Conservation (phyloP, 2,797 vertebrate species). For the Salarias fasciatus region DNA sequence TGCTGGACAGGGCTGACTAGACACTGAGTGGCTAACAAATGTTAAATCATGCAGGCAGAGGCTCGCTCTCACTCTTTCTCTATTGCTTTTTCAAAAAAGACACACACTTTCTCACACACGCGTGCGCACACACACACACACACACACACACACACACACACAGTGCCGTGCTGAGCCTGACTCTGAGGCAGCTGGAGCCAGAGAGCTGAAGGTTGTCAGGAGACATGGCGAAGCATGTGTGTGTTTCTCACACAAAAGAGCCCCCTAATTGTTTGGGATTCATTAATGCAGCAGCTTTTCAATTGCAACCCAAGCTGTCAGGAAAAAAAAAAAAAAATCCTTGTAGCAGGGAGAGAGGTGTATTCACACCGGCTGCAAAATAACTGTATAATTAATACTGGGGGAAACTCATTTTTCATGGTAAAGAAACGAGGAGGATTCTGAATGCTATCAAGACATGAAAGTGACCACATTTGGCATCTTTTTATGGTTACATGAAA, state of each 20-base stretch:
- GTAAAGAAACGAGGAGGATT: slow-evolving; percentile 60
- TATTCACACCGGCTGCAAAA: slow-evolving; percentile 74
- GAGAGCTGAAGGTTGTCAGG: slow-evolving; percentile 82
- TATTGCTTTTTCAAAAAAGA: background rate
- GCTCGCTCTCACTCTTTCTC: slow-evolving; percentile 42
- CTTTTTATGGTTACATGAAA: slow-evolving; percentile 41
- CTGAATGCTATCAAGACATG: slow-evolving; percentile 65
- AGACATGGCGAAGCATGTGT: slow-evolving; percentile 81
- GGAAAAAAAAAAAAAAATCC: slow-evolving; percentile 58
- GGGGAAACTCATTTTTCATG: slow-evolving; percentile 70
- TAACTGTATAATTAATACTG: slow-evolving; percentile 80
- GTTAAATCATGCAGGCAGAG: slow-evolving; percentile 80
- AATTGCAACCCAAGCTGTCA: slow-evolving; percentile 85
- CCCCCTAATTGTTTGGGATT: slow-evolving; percentile 85
- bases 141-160: slow-evolving; percentile 28
- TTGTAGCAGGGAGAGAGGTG: slow-evolving; percentile 76
- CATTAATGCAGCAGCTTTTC: slow-evolving; percentile 88
- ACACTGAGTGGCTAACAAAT: slow-evolving; percentile 80
- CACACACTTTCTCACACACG: slow-evolving; percentile 22
- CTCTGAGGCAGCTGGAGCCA: slow-evolving; percentile 81
- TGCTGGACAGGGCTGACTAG: slow-evolving; percentile 74
- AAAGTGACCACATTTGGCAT: slow-evolving; percentile 64
- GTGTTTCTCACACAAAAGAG: slow-evolving; percentile 83
- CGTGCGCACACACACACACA: slow-evolving; percentile 27
- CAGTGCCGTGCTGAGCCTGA: slow-evolving; percentile 75